phyloP scores from a whole-genome alignment of 2,797 vertebrate species.

The Smutsia temminckii region DNA sequence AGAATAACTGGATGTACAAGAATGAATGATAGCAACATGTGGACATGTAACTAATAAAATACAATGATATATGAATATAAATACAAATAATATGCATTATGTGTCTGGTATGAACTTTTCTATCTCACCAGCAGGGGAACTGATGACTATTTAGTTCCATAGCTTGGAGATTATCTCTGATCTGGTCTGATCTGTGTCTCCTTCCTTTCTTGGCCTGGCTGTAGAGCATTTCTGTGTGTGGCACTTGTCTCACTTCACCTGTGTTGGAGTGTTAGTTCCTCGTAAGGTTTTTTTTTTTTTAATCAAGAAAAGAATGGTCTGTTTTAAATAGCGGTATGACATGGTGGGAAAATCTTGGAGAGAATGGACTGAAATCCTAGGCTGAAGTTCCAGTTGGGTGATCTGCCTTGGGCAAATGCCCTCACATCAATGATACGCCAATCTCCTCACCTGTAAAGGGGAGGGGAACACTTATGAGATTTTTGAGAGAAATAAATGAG shows the following conservation, averaged over 20 bases:
- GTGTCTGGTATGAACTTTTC: background rate
- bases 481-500: background rate
- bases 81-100: background rate
- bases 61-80: background rate
- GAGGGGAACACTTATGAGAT: background rate
- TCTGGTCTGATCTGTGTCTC: background rate
- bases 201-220: background rate
- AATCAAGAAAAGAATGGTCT: background rate
- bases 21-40: background rate
- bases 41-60: slow-evolving; percentile 2
- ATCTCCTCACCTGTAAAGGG: background rate
- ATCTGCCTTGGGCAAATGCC: background rate
- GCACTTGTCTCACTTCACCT: background rate
- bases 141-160: background rate
- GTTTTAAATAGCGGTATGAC: background rate
- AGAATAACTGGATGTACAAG: background rate
- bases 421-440: background rate
- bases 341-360: background rate
- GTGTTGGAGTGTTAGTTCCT: background rate
- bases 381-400: background rate
- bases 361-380: background rate
- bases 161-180: background rate
- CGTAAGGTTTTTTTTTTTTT: background rate
- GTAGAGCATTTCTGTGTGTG: background rate
- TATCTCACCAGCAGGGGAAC: background rate